A percentile compares a stretch with the other conserved stretches of the same genome.
Evolutionary conservation across 1,140 invertebrate genomes (phyloP).

Genomic region (Potamilus streckersoni): DNA sequence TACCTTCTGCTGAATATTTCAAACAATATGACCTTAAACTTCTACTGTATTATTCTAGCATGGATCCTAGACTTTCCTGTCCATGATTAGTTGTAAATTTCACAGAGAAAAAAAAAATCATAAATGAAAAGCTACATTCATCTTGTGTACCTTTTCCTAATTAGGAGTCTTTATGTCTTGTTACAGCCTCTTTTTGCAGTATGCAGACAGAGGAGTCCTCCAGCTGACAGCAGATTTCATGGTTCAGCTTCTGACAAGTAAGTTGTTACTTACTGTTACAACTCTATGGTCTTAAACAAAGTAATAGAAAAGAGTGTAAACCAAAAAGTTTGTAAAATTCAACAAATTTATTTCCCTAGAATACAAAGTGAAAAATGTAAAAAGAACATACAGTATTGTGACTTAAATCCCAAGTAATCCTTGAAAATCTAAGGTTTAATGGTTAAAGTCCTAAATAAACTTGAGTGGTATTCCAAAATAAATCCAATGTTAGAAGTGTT

Average conservation of each 20-base stretch:
- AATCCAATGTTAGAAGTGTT: too few relatives aligned
- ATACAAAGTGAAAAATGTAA: too few relatives aligned
- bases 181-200: constrained; percentile 57
- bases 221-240: constrained; percentile 55
- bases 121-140: neutral
- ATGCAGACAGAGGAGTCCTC: constrained; percentile 52
- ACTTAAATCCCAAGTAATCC: too few relatives aligned
- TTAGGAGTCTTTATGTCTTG: constrained; percentile 5
- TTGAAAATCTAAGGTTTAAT: too few relatives aligned
- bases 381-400: too few relatives aligned
- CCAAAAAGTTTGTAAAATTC: too few relatives aligned
- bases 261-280: neutral
- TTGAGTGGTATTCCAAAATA: too few relatives aligned
- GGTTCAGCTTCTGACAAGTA: constrained; percentile 51
- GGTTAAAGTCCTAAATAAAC: too few relatives aligned
- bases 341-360: too few relatives aligned
- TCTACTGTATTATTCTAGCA: neutral
- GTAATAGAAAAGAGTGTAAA: too few relatives aligned
- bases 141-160: neutral
- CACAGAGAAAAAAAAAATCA: too few relatives aligned
- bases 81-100: neutral
- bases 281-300: too few relatives aligned
- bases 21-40: neutral
- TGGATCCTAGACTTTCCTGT: neutral
- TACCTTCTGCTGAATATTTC: neutral